Evolutionary conservation across 2,888 invertebrate genomes (phyloP).

Genomic region (Dasysyrphus albostriatus): DNA sequence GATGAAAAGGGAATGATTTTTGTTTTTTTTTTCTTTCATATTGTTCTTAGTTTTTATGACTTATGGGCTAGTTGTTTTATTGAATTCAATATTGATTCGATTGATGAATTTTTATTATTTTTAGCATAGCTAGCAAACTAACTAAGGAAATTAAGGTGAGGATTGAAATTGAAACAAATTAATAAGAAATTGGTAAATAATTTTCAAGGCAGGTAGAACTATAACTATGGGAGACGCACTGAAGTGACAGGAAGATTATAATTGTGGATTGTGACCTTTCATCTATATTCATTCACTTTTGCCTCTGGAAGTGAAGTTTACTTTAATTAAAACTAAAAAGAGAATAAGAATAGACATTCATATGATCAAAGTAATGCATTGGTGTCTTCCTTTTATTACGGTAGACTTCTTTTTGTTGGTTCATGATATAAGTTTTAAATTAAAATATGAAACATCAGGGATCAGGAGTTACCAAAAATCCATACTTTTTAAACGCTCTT

Average conservation of each 20-base stretch:
- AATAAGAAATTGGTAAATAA: background rate
- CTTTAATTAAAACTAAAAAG: no score
- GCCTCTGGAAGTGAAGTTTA: no score
- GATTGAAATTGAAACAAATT: background rate
- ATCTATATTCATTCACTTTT: no score
- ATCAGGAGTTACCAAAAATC: background rate
- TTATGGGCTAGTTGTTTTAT: background rate
- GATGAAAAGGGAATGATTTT: slow-evolving; percentile 42
- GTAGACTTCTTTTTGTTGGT: no score
- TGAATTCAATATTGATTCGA: background rate
- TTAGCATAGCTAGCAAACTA: slow-evolving; percentile 3
- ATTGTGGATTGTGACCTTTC: no score
- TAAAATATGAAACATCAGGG: background rate
- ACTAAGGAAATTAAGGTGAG: background rate
- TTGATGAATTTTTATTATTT: background rate
- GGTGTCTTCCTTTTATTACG: no score
- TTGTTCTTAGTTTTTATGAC: background rate
- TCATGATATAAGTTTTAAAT: no score
- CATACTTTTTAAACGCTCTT: background rate
- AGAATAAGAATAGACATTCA: no score
- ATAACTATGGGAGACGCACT: no score
- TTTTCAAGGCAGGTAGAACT: background rate
- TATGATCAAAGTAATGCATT: no score
- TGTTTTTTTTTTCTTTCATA: slow-evolving; percentile 14
- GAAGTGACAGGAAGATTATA: no score